Evolutionary conservation across 1,140 invertebrate genomes (phyloP).

Genomic region (Drosophila rufa): DNA sequence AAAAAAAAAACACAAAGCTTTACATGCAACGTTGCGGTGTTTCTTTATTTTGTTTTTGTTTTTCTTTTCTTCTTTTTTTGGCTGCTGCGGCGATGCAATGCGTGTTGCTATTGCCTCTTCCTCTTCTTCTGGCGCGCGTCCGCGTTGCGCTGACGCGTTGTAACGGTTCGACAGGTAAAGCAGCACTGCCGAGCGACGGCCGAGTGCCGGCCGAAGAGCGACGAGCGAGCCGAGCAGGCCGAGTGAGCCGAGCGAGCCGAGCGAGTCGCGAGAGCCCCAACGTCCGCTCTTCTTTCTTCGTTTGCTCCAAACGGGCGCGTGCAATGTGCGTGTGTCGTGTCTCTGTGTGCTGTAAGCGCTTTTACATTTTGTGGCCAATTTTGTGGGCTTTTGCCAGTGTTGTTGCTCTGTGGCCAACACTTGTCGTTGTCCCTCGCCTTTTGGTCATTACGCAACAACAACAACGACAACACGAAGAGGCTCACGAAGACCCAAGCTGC

Average conservation of each 20-base stretch:
- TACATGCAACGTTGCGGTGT: conserved; percentile 49
- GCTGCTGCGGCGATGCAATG: conserved; percentile 36
- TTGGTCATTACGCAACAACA: conserved; percentile 70
- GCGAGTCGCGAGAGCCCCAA: conserved; percentile 3
- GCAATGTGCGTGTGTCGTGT: conserved; percentile 18
- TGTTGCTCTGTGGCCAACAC: conserved; percentile 35
- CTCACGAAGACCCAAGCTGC: conserved; percentile 43
- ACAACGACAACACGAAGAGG: conserved; percentile 1
- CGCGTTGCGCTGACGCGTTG: conserved; percentile 62
- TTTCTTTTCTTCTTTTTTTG: background rate
- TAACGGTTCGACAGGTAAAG: conserved; percentile 69
- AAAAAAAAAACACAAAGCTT: conserved; percentile 54
- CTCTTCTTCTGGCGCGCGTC: conserved; percentile 33
- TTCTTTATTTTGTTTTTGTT: conserved; percentile 13
- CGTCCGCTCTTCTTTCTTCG: background rate
- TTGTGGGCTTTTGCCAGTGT: conserved; percentile 18
- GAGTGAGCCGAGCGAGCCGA: conserved; percentile 3
- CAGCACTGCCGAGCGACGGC: conserved; percentile 43
- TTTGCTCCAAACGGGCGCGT: background rate
- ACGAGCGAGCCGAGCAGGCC: background rate
- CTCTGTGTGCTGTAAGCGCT: conserved; percentile 28
- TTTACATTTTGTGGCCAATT: conserved; percentile 61
- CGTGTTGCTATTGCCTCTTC: conserved; percentile 32
- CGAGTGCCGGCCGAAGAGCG: conserved; percentile 9
- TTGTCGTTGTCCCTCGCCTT: conserved; percentile 49